phyloP scores from a whole-genome alignment of 2,113 vertebrate genomes.

The Lanius collurio region DNA sequence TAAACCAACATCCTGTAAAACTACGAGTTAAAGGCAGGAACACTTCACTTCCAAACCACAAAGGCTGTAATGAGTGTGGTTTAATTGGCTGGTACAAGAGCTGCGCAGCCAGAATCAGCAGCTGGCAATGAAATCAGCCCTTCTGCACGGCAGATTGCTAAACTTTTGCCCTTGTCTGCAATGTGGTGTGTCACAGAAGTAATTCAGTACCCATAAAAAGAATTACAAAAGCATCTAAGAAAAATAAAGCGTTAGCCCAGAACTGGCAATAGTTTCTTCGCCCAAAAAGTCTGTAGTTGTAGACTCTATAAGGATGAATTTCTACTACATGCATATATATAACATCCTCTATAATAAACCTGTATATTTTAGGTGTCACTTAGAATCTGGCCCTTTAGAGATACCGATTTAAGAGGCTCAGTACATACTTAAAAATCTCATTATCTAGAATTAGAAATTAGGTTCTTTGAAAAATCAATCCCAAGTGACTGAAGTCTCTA shows the following conservation, averaged over 20 bases:
- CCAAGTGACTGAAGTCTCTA: not conserved
- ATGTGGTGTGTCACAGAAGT: not conserved
- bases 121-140: slow-evolving; percentile 23
- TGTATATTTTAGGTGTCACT: not conserved
- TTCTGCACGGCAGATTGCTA: slow-evolving; percentile 45
- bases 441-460: not conserved
- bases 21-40: slow-evolving; percentile 36
- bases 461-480: not conserved
- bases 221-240: not conserved
- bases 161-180: slow-evolving; percentile 41
- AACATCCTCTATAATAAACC: not conserved
- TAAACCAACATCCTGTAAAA: slow-evolving; percentile 63
- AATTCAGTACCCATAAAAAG: not conserved
- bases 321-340: not conserved
- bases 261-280: not conserved
- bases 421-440: not conserved
- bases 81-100: slow-evolving; percentile 57
- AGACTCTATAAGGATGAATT: not conserved
- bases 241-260: not conserved
- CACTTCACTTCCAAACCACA: slow-evolving; percentile 60
- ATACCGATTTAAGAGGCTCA: not conserved
- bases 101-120: slow-evolving; percentile 29
- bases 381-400: not conserved
- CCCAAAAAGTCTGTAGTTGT: not conserved
- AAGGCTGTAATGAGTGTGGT: slow-evolving; percentile 45